Percentiles rank a stretch among this genome's conserved stretches.
Conservation (phyloP, 1,140 invertebrate species). For the Neomicropteryx cornuta region DNA sequence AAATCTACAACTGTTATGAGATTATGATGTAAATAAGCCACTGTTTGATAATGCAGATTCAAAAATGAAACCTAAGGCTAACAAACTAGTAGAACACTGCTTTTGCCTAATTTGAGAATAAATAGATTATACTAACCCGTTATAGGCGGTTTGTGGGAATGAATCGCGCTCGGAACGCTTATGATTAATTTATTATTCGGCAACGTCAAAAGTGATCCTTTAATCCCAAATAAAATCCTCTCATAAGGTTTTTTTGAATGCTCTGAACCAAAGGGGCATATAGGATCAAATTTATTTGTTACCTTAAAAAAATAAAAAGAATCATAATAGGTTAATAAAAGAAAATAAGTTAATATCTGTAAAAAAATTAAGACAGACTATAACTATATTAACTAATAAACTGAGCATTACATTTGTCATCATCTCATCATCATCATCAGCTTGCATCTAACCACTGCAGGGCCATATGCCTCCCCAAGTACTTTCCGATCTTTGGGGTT, state of each 20-base stretch:
- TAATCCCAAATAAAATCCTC: slow-evolving; percentile 54
- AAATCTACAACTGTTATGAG: too few species aligned
- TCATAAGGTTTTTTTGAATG: slow-evolving; percentile 82
- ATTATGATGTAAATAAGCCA: too few species aligned
- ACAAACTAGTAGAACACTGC: not conserved
- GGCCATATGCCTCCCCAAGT: too few species aligned
- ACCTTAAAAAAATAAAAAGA: slow-evolving; percentile 39
- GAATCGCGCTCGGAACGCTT: slow-evolving; percentile 81
- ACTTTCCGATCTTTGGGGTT: too few species aligned
- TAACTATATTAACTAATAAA: slow-evolving; percentile 6
- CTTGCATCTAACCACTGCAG: too few species aligned
- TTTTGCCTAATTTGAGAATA: slow-evolving; percentile 6
- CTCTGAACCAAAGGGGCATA: slow-evolving; percentile 54
- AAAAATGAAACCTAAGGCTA: slow-evolving; percentile 15
- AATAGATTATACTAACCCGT: slow-evolving; percentile 24
- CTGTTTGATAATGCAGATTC: too few species aligned
- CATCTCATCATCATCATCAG: too few species aligned
- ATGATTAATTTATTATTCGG: slow-evolving; percentile 52
- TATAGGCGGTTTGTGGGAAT: slow-evolving; percentile 81
- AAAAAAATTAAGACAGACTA: not conserved
- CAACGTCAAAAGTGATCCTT: slow-evolving; percentile 26
- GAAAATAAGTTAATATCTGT: slow-evolving; percentile 9
- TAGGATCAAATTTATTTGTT: slow-evolving; percentile 51
- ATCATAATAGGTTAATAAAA: slow-evolving; percentile 4
- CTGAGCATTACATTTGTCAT: too few species aligned